Conservation (phyloP, 2,797 vertebrate species). For the Otus scops region DNA sequence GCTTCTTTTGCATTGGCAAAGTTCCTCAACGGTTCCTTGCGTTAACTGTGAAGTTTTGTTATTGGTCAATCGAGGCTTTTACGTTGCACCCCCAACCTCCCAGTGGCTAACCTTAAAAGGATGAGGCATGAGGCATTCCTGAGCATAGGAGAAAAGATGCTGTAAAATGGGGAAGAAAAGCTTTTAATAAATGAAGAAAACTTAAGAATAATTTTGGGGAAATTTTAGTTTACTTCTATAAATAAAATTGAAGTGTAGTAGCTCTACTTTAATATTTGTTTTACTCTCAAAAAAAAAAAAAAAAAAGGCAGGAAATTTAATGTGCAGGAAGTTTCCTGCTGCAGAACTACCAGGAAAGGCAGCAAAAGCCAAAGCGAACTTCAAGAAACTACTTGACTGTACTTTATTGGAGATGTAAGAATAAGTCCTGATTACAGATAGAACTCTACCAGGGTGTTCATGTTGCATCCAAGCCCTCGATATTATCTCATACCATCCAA, state of each 20-base stretch:
- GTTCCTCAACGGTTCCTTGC: not conserved
- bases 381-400: not conserved
- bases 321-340: not conserved
- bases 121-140: not conserved
- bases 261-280: not conserved
- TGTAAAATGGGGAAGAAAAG: not conserved
- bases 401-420: not conserved
- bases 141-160: not conserved
- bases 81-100: accelerated
- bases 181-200: not conserved
- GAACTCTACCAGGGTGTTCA: accelerated
- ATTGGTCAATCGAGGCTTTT: not conserved
- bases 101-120: not conserved
- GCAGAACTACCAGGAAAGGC: not conserved
- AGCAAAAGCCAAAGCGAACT: not conserved
- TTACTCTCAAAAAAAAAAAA: not conserved
- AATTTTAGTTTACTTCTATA: not conserved
- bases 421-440: not conserved
- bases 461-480: not conserved
- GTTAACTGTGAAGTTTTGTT: accelerated
- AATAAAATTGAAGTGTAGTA: not conserved
- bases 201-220: not conserved
- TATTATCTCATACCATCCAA: not conserved
- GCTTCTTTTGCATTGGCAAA: not conserved
- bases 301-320: not conserved